Evolutionary conservation across 2,113 vertebrate genomes (phyloP), one percentile per base, ranked within the genome.

Genomic region (Grus americana): DNA sequence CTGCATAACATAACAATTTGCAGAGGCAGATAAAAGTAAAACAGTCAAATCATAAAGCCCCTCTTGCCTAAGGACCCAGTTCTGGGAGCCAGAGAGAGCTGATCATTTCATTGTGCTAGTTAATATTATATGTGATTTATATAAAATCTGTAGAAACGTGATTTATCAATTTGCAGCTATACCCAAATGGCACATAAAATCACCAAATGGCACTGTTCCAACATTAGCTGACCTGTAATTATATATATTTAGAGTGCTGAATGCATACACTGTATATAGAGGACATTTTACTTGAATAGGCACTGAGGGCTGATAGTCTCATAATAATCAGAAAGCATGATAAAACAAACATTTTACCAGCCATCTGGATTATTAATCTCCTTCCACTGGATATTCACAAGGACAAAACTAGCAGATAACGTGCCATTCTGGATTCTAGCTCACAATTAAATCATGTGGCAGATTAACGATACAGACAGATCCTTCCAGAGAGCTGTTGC

Each of bases 101-200:
- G 71, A 47, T 68, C 50, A 24, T 9, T 90, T 86, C 71, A 42
- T 6, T 73, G 71, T 36, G 79, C 62, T 76, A n/a, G 70, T 88
- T 95, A 66, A 42, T 42, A 73, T 44, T 86, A 44, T 4, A 26
- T 40, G 3, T 17, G 74, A 46, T 66, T 92, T 83, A 81, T 49
- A 81, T 7, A 46, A 79, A 91, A 91, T 40, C 40, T 54, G 76
- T 49, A 38, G 74, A 62, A 93, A 83, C 66, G 49, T 27, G 47
- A 94, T 82, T 67, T 79, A 94, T 92, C 85, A 86, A 63, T 92
- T 82, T 62, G 66, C 85, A 92, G 92, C 92, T 76, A 57, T n/a
- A 65, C 66, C 90, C 85, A 95, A 95, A 92, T 49, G 75, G 59
- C 54, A 83, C 91, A 78, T 58, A 75, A 94, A 93, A 95, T 83